phyloP scores from a whole-genome alignment of 2,113 vertebrate genomes.

The Motacilla tschutschensis region DNA sequence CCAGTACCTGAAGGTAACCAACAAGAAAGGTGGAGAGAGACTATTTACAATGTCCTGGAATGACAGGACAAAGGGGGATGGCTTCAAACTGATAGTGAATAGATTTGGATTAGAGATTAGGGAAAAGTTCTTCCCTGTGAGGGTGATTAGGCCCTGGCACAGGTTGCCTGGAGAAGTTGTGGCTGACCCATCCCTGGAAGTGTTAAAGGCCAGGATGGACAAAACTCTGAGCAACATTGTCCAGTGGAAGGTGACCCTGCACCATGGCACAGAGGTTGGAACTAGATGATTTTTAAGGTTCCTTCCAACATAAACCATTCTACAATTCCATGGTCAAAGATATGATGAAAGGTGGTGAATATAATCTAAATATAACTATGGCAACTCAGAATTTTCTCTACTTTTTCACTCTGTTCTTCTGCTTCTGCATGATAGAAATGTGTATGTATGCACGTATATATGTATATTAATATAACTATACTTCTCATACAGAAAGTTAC shows the following conservation, averaged over 20 bases:
- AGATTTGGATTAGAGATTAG: background rate
- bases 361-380: background rate
- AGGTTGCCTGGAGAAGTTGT: fast-evolving
- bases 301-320: background rate
- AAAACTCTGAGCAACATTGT: fast-evolving
- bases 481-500: background rate
- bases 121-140: background rate
- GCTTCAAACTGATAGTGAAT: background rate
- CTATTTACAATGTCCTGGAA: background rate
- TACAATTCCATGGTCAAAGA: background rate
- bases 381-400: background rate
- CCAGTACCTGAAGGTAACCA: fast-evolving
- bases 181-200: background rate
- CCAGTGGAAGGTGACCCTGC: background rate
- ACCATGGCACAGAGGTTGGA: background rate
- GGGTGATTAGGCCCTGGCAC: background rate
- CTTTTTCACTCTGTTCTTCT: background rate
- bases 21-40: background rate
- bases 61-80: background rate
- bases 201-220: background rate
- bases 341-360: background rate
- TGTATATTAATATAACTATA: background rate
- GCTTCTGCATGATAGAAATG: background rate
- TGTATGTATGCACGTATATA: background rate
- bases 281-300: fast-evolving